phyloP scores from a whole-genome alignment of 2,888 invertebrate genomes.

The Andrena praecox region DNA sequence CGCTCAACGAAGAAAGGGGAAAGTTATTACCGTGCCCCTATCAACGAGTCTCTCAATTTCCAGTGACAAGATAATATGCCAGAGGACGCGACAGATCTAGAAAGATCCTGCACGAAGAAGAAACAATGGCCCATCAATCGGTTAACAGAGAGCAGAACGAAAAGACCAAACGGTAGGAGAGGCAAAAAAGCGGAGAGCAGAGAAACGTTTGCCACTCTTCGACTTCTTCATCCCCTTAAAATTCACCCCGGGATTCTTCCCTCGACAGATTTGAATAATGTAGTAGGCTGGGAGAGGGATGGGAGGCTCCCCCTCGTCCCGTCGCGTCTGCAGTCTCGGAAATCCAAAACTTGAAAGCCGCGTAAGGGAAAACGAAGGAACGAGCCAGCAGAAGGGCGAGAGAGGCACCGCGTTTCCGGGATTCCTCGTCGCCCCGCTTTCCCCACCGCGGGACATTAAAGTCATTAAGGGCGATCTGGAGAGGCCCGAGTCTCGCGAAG shows the following conservation, averaged over 20 bases:
- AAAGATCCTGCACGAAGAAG: too few relatives aligned
- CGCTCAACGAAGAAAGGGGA: neutral
- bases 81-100: too few relatives aligned
- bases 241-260: conserved; percentile 71
- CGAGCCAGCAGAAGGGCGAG: neutral
- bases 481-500: conserved; percentile 38
- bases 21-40: too few relatives aligned
- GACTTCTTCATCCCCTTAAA: conserved; percentile 71
- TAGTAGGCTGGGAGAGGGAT: conserved; percentile 58
- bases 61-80: too few relatives aligned
- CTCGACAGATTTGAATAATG: conserved; percentile 73
- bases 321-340: conserved; percentile 35
- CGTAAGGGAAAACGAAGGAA: conserved; percentile 22
- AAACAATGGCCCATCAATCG: neutral
- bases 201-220: conserved; percentile 51
- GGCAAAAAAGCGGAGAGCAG: neutral
- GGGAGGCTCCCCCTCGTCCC: conserved; percentile 15
- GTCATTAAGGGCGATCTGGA: conserved; percentile 61
- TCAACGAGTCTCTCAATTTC: too few relatives aligned
- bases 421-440: conserved; percentile 14
- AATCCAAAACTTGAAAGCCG: conserved; percentile 64
- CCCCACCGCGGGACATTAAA: conserved; percentile 43
- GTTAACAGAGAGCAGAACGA: neutral
- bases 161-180: neutral
- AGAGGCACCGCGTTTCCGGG: conserved; percentile 48